phyloP scores from a whole-genome alignment of 1,140 invertebrate genomes.

The Plectus sambesii region DNA sequence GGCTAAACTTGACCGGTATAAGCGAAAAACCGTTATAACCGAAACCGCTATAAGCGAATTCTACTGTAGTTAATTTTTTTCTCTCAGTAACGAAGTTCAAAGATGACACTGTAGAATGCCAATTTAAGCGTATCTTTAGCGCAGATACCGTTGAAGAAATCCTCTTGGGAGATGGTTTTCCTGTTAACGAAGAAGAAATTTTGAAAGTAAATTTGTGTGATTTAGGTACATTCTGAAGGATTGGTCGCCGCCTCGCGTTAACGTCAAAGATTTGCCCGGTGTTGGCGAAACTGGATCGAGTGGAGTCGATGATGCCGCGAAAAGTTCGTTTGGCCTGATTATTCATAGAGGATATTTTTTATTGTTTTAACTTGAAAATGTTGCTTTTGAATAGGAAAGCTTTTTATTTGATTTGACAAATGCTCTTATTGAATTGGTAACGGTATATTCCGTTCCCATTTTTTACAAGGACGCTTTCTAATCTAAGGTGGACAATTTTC shows the following conservation, averaged over 20 bases:
- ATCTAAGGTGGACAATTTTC: too few species aligned
- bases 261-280: slow-evolving; percentile 19
- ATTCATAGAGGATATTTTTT: too few species aligned
- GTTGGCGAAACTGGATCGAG: too few species aligned
- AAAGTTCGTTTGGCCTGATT: too few species aligned
- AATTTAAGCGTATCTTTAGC: neutral
- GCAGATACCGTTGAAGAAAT: neutral
- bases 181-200: neutral
- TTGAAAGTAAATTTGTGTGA: slow-evolving; percentile 8
- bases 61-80: neutral
- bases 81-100: neutral
- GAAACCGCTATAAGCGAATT: neutral
- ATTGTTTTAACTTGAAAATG: too few species aligned
- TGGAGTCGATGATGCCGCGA: too few species aligned
- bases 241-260: slow-evolving; percentile 17
- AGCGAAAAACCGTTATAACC: too few species aligned
- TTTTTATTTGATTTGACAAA: too few species aligned
- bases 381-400: too few species aligned
- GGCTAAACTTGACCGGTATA: neutral
- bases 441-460: too few species aligned
- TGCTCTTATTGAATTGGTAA: too few species aligned
- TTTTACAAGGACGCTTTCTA: too few species aligned
- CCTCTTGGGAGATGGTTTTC: neutral
- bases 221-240: slow-evolving; percentile 21
- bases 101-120: neutral